phyloP scores from a whole-genome alignment of 2,888 invertebrate genomes.

The Lissonota sp. region DNA sequence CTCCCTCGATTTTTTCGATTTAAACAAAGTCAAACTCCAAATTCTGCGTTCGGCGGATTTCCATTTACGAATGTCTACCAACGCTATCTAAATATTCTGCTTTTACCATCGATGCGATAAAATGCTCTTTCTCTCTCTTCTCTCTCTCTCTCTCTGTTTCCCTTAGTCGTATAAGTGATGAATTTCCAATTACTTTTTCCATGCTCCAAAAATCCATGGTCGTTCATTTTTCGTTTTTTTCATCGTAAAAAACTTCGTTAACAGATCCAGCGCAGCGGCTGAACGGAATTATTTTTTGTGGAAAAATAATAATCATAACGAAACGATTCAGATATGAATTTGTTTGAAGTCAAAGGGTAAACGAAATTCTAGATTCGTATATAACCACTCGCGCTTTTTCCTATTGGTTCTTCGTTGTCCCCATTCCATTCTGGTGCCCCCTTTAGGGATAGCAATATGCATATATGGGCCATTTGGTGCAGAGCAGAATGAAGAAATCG shows the following conservation, averaged over 20 bases:
- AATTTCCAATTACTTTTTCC: slow-evolving; percentile 39
- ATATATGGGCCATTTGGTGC: too few species aligned
- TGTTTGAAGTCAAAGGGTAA: slow-evolving; percentile 53
- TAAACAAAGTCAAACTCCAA: neutral
- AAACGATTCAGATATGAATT: slow-evolving; percentile 41
- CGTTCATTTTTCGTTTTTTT: neutral
- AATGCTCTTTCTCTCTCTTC: neutral
- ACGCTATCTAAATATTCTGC: neutral
- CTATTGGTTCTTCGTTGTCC: too few species aligned
- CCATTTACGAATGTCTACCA: neutral
- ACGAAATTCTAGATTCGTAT: neutral
- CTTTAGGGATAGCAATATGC: too few species aligned
- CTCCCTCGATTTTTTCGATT: slow-evolving; percentile 4
- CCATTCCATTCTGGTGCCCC: too few species aligned
- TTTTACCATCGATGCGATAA: neutral
- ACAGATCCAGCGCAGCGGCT: neutral
- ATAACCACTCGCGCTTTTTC: slow-evolving; percentile 8
- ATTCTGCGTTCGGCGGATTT: neutral
- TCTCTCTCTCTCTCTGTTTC: neutral
- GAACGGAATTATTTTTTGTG: neutral
- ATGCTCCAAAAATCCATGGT: neutral
- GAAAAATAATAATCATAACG: slow-evolving; percentile 2
- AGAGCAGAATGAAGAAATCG: too few species aligned
- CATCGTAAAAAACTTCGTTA: slow-evolving; percentile 26
- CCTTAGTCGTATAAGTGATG: slow-evolving; percentile 2